Evolutionary conservation across 2,113 vertebrate species (phyloP).

Genomic region (Corythaixoides concolor): DNA sequence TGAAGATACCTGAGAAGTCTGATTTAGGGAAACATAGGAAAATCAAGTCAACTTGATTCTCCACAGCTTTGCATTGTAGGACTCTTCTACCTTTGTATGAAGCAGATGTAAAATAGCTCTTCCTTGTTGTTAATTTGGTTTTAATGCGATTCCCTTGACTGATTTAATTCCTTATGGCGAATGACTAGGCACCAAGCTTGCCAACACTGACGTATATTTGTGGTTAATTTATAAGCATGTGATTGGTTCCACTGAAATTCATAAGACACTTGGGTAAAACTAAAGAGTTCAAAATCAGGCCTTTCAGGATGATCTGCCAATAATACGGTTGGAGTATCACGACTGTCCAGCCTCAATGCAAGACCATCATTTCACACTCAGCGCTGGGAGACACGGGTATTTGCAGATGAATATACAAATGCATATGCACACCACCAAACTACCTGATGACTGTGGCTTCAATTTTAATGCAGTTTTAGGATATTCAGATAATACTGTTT

Average conservation of each 20-base stretch:
- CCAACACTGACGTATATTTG: not conserved
- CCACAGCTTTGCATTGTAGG: not conserved
- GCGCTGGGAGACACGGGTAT: rapidly evolving
- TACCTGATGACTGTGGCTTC: not conserved
- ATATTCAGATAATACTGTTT: not conserved
- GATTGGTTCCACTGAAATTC: not conserved
- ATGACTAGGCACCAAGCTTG: not conserved
- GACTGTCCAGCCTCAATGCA: not conserved
- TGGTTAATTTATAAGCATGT: not conserved
- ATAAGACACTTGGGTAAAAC: not conserved
- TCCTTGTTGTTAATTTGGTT: not conserved
- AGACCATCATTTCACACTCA: not conserved
- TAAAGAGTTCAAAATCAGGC: not conserved
- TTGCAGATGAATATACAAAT: not conserved
- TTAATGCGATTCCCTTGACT: not conserved
- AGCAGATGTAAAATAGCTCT: not conserved
- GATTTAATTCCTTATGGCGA: not conserved
- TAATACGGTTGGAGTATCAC: not conserved
- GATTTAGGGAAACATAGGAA: not conserved
- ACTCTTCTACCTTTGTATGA: not conserved
- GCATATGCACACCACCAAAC: not conserved
- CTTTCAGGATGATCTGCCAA: not conserved
- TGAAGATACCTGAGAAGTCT: not conserved
- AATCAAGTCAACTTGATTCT: not conserved
- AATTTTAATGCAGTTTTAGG: not conserved